Conservation (phyloP, 2,113 vertebrate species). For the Himantopus leucocephalus region DNA sequence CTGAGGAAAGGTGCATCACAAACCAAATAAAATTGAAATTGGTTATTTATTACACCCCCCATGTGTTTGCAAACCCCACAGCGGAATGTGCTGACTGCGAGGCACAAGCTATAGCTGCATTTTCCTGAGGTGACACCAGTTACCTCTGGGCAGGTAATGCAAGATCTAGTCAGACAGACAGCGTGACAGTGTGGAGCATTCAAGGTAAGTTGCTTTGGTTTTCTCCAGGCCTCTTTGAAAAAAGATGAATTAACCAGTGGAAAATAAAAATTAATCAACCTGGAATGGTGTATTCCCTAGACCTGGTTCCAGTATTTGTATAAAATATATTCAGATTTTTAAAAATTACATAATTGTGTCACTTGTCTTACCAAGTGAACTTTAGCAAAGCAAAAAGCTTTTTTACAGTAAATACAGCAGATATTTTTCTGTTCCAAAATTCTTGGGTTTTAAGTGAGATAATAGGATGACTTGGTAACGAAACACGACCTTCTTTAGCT, state of each 20-base stretch:
- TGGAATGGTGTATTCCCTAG: not conserved
- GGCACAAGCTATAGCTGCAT: not conserved
- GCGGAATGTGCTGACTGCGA: not conserved
- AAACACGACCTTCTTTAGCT: not conserved
- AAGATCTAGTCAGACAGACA: not conserved
- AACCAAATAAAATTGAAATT: not conserved
- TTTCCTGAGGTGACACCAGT: not conserved
- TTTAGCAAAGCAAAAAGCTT: not conserved
- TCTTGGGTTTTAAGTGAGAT: not conserved
- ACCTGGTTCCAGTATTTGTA: not conserved
- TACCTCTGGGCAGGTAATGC: not conserved
- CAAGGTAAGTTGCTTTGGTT: not conserved
- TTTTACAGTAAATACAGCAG: not conserved
- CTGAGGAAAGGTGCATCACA: not conserved
- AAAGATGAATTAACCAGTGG: not conserved
- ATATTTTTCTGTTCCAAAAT: not conserved
- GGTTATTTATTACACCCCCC: not conserved
- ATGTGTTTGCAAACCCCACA: too few species aligned
- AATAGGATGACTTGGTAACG: not conserved
- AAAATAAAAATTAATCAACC: not conserved
- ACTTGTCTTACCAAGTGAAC: not conserved
- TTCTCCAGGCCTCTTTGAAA: not conserved
- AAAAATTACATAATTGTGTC: not conserved
- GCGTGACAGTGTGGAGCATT: not conserved
- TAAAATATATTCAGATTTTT: not conserved